A percentile compares a stretch with the other conserved stretches of the same genome.
Conservation (phyloP, 1,140 invertebrate genomes). For the Lasioglossum albipes region DNA sequence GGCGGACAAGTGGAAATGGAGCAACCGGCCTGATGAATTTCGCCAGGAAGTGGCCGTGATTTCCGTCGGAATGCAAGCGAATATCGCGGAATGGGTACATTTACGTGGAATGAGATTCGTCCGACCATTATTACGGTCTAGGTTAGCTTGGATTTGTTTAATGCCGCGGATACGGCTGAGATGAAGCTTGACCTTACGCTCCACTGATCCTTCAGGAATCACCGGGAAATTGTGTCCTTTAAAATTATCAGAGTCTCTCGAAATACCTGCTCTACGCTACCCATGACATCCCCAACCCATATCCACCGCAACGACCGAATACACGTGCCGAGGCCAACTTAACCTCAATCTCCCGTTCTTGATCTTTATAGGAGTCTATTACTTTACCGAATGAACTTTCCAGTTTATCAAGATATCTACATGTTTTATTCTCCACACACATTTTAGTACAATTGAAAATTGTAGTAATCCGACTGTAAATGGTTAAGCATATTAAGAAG, state of each 20-base stretch:
- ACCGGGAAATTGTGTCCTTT: background rate
- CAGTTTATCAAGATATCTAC: too few species aligned
- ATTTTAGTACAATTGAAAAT: too few species aligned
- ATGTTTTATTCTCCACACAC: too few species aligned
- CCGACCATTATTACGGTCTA: constrained; percentile 5
- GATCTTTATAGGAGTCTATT: too few species aligned
- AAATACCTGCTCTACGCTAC: too few species aligned
- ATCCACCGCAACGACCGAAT: too few species aligned
- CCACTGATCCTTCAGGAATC: background rate
- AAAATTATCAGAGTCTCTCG: background rate
- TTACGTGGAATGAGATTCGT: constrained; percentile 9
- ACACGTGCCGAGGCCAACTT: too few species aligned
- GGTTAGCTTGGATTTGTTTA: background rate
- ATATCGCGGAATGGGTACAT: constrained; percentile 10
- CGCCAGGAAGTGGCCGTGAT: background rate
- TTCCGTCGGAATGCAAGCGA: background rate
- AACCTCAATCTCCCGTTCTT: too few species aligned
- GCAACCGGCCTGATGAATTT: background rate
- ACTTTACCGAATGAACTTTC: too few species aligned
- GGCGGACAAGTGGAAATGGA: background rate
- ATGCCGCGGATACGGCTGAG: background rate
- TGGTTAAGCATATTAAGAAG: too few species aligned
- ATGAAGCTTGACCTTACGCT: background rate
- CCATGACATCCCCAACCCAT: too few species aligned
- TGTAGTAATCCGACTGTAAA: too few species aligned